phyloP scores from a whole-genome alignment of 2,888 invertebrate genomes.

The Eristalinus aeneus region DNA sequence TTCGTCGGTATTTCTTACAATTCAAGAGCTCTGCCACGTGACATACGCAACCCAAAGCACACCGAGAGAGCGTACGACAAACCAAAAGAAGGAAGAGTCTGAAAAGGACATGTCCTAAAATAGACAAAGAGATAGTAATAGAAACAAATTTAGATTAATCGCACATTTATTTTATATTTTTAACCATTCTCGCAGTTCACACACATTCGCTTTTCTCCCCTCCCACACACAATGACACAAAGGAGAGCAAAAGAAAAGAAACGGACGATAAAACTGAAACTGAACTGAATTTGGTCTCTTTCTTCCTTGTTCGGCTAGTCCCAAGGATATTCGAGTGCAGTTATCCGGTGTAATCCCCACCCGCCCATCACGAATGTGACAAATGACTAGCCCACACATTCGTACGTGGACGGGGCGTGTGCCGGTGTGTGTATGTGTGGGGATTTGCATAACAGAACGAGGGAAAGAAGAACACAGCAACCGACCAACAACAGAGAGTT shows the following conservation, averaged over 20 bases:
- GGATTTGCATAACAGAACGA: constrained; percentile 60
- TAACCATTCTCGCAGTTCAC: constrained; percentile 2
- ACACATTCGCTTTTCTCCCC: background rate
- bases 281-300: background rate
- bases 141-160: constrained; percentile 49
- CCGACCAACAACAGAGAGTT: background rate
- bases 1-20: background rate
- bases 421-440: background rate
- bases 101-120: constrained; percentile 37
- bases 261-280: background rate
- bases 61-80: background rate
- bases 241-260: background rate
- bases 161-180: constrained; percentile 48
- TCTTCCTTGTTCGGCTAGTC: constrained; percentile 32
- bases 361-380: background rate
- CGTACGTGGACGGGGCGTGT: background rate
- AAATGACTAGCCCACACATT: constrained; percentile 2
- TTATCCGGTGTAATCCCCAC: background rate
- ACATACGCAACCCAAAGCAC: background rate
- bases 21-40: background rate
- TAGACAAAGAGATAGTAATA: constrained; percentile 42
- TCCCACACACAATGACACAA: background rate
- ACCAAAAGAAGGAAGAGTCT: background rate
- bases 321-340: constrained; percentile 53
- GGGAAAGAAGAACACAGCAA: background rate